phyloP scores from a whole-genome alignment of 2,113 vertebrate genomes.

The Zosterops hypoxanthus region DNA sequence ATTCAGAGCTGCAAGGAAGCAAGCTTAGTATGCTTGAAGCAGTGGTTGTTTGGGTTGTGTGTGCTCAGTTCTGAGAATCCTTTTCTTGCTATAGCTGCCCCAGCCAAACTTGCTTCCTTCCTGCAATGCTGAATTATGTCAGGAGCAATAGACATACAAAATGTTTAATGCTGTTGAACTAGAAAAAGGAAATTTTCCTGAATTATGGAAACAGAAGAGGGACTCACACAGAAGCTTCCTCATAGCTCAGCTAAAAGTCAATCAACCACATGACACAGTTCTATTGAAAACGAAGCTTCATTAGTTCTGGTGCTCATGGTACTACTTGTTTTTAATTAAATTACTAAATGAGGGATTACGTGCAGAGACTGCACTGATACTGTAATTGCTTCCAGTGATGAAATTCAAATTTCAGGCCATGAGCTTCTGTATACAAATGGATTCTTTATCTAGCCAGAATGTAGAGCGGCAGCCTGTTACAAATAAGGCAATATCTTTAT shows the following conservation, averaged over 20 bases:
- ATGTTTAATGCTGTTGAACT: neutral
- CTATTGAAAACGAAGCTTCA: slow-evolving; percentile 28
- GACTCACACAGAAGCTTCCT: neutral
- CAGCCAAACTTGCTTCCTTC: neutral
- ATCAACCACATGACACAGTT: neutral
- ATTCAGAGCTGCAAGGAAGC: neutral
- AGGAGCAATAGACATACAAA: neutral
- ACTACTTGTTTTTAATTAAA: slow-evolving; percentile 62
- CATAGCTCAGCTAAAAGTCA: neutral
- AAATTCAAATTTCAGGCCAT: slow-evolving; percentile 37
- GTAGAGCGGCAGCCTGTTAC: neutral
- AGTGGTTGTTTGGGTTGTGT: neutral
- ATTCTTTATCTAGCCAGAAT: neutral
- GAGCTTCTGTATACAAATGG: slow-evolving; percentile 8
- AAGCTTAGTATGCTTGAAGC: neutral
- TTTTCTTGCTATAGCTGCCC: neutral
- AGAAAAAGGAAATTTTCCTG: neutral
- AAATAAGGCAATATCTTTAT: slow-evolving; percentile 2
- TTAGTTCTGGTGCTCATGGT: slow-evolving; percentile 22
- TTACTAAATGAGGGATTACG: slow-evolving; percentile 47
- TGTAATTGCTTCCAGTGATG: slow-evolving; percentile 54
- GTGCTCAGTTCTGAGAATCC: neutral
- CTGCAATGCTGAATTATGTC: neutral
- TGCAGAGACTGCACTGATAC: slow-evolving; percentile 2
- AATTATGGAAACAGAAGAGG: neutral